Evolutionary conservation across 1,140 invertebrate species (phyloP).

Genomic region (Subanguina moxae): DNA sequence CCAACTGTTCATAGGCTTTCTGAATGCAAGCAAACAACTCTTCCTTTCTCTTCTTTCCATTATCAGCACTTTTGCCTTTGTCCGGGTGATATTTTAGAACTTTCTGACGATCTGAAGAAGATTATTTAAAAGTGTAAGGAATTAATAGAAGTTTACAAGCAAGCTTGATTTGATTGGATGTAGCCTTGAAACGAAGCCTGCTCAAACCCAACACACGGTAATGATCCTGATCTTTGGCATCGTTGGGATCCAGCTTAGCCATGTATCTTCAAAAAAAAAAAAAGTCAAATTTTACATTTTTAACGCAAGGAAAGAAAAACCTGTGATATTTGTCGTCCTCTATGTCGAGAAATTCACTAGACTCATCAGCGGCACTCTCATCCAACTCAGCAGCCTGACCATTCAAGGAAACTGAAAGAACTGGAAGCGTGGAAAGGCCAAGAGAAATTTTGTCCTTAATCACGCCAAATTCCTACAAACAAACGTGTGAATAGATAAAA

Average conservation of each 20-base stretch:
- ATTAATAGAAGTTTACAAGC: conserved; percentile 39
- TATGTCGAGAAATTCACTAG: conserved; percentile 34
- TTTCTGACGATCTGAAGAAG: conserved; percentile 70
- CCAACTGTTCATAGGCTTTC: conserved; percentile 82
- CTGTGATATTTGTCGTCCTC: conserved; percentile 41
- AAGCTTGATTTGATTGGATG: conserved; percentile 39
- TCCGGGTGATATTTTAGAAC: conserved; percentile 95
- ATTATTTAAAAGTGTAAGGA: background rate
- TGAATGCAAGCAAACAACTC: conserved; percentile 99
- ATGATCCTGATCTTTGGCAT: conserved; percentile 50
- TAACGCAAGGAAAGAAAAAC: conserved; percentile 1
- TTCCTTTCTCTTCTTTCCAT: conserved; percentile 62
- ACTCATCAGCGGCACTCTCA: conserved; percentile 6
- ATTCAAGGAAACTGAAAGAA: conserved; percentile 23
- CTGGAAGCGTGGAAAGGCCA: conserved; percentile 29
- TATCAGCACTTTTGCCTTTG: conserved; percentile 70
- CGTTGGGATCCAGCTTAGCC: conserved; percentile 40
- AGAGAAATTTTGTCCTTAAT: conserved; percentile 34
- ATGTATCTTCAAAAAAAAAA: conserved; percentile 11
- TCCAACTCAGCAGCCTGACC: background rate
- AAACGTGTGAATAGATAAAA: too few species aligned
- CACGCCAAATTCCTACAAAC: conserved; percentile 21
- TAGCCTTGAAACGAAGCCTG: conserved; percentile 44
- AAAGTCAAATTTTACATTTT: background rate
- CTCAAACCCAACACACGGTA: conserved; percentile 45